Percentiles rank a stretch among this genome's conserved stretches.
Conservation (phyloP, 1,140 invertebrate genomes). For the Mizuhopecten yessoensis region DNA sequence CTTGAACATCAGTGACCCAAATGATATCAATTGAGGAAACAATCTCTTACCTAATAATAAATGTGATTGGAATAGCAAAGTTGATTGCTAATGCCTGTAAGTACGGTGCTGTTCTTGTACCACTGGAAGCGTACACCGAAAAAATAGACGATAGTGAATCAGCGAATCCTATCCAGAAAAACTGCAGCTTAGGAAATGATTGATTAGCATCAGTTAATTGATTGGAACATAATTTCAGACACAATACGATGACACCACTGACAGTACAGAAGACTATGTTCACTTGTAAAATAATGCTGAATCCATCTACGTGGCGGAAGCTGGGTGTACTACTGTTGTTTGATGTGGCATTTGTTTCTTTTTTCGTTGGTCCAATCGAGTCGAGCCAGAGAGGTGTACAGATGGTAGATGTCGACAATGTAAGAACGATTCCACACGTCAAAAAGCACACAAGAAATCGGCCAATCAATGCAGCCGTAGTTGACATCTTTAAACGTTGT, state of each 20-base stretch:
- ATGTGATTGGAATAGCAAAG: conserved; percentile 68
- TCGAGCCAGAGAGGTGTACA: conserved; percentile 69
- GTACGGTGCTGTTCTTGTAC: conserved; percentile 70
- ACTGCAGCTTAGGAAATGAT: conserved; percentile 55
- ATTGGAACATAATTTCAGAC: conserved; percentile 51
- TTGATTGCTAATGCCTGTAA: conserved; percentile 67
- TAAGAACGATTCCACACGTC: conserved; percentile 55
- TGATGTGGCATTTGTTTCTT: not conserved
- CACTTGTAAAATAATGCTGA: conserved; percentile 63
- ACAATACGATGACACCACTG: conserved; percentile 53
- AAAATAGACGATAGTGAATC: conserved; percentile 64
- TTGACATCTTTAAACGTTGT: not conserved
- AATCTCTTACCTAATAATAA: conserved; percentile 69
- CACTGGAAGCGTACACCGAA: conserved; percentile 66
- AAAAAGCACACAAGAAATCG: not conserved
- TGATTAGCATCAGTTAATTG: conserved; percentile 45
- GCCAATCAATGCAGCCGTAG: not conserved
- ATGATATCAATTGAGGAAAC: no score
- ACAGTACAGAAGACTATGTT: conserved; percentile 52
- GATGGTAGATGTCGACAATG: conserved; percentile 64
- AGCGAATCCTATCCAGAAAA: conserved; percentile 63
- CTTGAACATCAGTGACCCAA: no score
- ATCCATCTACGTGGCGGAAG: conserved; percentile 60
- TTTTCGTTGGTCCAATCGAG: conserved; percentile 44
- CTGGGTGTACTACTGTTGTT: conserved; percentile 46